A percentile compares a stretch with the other conserved stretches of the same genome.
These are phyloP conservation scores for Temnothorax ravouxi DNA, from an alignment of 2,888 invertebrate genomes.

Conservation along the genomic window DNA sequence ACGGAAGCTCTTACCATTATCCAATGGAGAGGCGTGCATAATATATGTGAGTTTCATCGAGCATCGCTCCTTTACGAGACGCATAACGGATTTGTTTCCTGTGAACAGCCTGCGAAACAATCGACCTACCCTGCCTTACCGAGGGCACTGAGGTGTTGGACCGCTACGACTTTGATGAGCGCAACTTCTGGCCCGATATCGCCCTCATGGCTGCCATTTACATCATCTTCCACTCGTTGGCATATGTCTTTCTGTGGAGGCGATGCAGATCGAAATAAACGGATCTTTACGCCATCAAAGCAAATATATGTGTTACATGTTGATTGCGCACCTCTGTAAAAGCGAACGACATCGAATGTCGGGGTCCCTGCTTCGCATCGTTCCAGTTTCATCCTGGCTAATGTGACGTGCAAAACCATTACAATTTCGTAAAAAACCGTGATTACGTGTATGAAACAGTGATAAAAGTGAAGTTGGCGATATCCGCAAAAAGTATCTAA, in stretches of 20 bases:
- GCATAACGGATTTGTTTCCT: slow-evolving; percentile 5
- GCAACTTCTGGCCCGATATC: slow-evolving; percentile 90
- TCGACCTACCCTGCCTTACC: slow-evolving; percentile 90
- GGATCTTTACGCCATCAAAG: not conserved
- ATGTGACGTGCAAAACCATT: not conserved
- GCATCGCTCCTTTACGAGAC: not conserved
- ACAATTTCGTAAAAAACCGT: no score
- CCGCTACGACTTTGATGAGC: slow-evolving; percentile 91
- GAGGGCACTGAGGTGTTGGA: slow-evolving; percentile 91
- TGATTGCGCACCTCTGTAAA: not conserved
- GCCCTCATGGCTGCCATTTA: slow-evolving; percentile 90
- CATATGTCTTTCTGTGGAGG: slow-evolving; percentile 90
- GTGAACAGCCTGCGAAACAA: slow-evolving; percentile 88
- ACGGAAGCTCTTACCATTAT: slow-evolving; percentile 94
- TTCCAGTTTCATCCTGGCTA: not conserved
- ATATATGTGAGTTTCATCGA: slow-evolving; percentile 89
- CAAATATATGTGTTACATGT: not conserved
- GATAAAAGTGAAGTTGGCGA: no score
- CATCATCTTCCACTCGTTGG: slow-evolving; percentile 90
- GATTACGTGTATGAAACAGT: no score
- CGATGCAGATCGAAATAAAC: slow-evolving; percentile 82
- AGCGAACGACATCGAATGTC: not conserved
- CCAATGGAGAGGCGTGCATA: slow-evolving; percentile 92
- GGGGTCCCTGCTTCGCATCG: not conserved
- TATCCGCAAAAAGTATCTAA: no score